Evolutionary conservation across 2,113 vertebrate species (phyloP).

Genomic region (Strix aluco): DNA sequence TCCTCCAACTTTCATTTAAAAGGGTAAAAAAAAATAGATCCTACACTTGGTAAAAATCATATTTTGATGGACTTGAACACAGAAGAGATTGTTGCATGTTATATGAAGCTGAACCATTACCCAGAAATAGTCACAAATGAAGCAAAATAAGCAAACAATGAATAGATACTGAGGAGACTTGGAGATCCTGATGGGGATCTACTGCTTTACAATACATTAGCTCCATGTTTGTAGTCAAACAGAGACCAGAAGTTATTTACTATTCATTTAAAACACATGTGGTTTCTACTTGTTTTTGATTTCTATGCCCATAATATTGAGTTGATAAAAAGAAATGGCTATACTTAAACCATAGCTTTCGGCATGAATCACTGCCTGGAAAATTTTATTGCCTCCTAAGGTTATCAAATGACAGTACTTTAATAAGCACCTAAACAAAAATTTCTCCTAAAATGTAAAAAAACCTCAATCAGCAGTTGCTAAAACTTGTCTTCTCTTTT

Average conservation of each 20-base stretch:
- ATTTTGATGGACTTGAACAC: neutral
- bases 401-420: neutral
- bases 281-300: neutral
- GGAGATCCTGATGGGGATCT: neutral
- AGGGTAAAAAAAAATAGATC: neutral
- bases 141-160: neutral
- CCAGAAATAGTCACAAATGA: neutral
- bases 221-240: neutral
- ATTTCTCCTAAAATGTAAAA: neutral
- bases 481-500: neutral
- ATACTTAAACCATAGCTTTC: neutral
- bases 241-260: neutral
- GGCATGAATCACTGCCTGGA: neutral
- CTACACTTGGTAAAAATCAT: neutral
- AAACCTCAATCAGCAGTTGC: neutral
- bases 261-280: neutral
- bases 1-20: neutral
- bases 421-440: neutral
- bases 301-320: neutral
- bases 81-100: neutral
- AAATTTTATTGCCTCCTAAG: neutral
- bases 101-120: neutral
- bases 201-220: neutral
- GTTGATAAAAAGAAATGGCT: neutral
- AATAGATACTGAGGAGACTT: neutral